These are phyloP conservation scores for human DNA, from an alignment of 2,113 vertebrate species.

Conservation along the genomic window GRCh38 chr7:81502001-81502500, in stretches of 20 bases:
- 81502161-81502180: background rate
- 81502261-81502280: background rate
- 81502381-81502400: background rate
- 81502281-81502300: background rate
- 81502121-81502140: background rate
- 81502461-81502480: background rate
- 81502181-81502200: background rate
- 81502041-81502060: background rate
- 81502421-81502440: background rate
- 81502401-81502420: background rate
- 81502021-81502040: conserved; percentile 27
- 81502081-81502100: conserved; percentile 29
- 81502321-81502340: background rate
- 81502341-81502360: background rate
- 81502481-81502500: background rate
- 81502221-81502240: background rate
- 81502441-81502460: background rate
- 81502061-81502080: conserved; percentile 37
- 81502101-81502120: conserved; percentile 55
- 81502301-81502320: background rate
- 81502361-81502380: background rate
- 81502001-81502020: conserved; percentile 54
- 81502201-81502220: background rate
- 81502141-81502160: background rate
- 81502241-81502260: background rate